Evolutionary conservation across 2,113 vertebrate genomes (phyloP).

Genomic region (Plecturocebus donacophilus): DNA sequence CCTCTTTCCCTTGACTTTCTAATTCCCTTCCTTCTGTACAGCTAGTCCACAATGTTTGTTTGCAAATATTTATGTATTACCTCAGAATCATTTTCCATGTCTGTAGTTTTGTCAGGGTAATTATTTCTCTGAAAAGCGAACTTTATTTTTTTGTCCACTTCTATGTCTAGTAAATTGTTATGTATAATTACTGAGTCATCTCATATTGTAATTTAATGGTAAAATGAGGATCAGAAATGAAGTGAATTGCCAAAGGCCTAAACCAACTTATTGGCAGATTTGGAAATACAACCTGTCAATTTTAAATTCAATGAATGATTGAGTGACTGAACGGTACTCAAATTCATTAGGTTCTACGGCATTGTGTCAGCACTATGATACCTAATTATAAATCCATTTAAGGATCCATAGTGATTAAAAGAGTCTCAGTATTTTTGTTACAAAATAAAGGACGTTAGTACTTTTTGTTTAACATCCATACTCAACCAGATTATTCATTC

Average conservation of each 20-base stretch:
- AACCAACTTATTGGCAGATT: neutral
- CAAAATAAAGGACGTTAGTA: neutral
- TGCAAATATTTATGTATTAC: neutral
- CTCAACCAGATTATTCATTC: neutral
- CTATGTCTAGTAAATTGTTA: neutral
- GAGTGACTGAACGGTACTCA: neutral
- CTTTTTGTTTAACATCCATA: neutral
- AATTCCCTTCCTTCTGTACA: neutral
- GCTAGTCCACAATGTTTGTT: neutral
- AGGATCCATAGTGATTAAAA: neutral
- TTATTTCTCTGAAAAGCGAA: constrained; percentile 3
- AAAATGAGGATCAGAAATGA: constrained; percentile 1
- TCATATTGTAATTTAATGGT: neutral
- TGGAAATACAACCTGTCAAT: neutral
- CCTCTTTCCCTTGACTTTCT: neutral
- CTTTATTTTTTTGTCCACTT: neutral
- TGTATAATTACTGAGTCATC: neutral
- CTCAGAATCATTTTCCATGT: constrained; percentile 36
- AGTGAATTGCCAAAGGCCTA: neutral
- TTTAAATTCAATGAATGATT: neutral
- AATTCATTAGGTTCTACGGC: neutral
- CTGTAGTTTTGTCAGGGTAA: neutral
- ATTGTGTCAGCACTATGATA: neutral
- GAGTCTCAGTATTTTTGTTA: neutral
- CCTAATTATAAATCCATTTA: neutral